Conservation (phyloP, 2,797 vertebrate species). For the Eulemur rubriventer region DNA sequence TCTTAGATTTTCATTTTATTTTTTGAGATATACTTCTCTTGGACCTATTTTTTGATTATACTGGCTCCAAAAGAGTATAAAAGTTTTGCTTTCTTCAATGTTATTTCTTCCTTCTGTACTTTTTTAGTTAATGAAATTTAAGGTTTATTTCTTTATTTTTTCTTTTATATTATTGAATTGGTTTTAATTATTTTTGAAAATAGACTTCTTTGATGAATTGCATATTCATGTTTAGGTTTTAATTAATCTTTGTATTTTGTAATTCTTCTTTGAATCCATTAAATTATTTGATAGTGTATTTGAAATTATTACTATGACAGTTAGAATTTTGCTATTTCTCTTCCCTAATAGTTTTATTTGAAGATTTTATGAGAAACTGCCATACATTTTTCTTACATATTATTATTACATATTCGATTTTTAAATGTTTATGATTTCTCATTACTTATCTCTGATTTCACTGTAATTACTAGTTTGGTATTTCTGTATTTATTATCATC, state of each 20-base stretch:
- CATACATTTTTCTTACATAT: background rate
- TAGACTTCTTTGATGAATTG: background rate
- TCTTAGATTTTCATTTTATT: background rate
- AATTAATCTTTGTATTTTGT: background rate
- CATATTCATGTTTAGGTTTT: background rate
- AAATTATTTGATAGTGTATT: background rate
- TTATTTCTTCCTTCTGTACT: background rate
- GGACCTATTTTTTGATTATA: background rate
- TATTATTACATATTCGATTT: background rate
- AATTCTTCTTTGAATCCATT: background rate
- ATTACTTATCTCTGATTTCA: background rate
- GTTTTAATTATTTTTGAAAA: background rate
- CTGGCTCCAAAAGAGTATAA: background rate
- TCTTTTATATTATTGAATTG: background rate
- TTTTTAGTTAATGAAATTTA: background rate
- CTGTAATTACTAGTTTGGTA: background rate
- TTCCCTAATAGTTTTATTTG: background rate
- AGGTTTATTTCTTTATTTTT: background rate
- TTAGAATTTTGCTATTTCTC: background rate
- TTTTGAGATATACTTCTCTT: background rate
- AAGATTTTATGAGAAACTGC: background rate
- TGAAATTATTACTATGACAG: background rate
- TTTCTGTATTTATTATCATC: background rate
- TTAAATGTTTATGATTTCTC: background rate
- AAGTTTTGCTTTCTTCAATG: background rate